Percentiles rank a stretch among this genome's conserved stretches.
Conservation (phyloP, 2,888 invertebrate species). For the Eustalomyia histrio region DNA sequence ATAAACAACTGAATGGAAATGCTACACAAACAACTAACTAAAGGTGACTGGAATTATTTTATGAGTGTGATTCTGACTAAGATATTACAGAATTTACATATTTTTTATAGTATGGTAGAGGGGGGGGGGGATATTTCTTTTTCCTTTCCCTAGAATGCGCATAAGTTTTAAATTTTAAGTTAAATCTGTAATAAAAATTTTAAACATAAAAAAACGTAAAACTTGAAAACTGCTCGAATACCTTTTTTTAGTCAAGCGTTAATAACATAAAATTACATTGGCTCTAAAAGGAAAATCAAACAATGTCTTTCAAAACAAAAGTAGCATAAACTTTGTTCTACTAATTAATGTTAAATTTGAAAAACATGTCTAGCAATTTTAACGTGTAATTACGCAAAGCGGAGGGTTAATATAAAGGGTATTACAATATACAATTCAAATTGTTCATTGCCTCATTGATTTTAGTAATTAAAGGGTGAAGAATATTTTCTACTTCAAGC, state of each 20-base stretch:
- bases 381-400: slow-evolving; percentile 18
- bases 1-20: too few species aligned
- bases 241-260: not conserved
- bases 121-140: too few species aligned
- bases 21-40: too few species aligned
- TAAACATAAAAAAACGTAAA: too few species aligned
- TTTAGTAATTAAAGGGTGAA: not conserved
- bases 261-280: slow-evolving; percentile 20
- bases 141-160: too few species aligned
- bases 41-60: too few species aligned
- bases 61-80: too few species aligned
- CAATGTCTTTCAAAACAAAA: not conserved
- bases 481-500: slow-evolving; percentile 2
- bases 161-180: too few species aligned
- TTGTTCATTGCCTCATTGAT: slow-evolving; percentile 35
- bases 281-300: not conserved
- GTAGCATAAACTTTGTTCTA: slow-evolving; percentile 5
- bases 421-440: not conserved
- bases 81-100: too few species aligned
- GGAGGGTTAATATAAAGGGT: not conserved
- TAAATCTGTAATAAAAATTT: too few species aligned
- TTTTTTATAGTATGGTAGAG: too few species aligned
- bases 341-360: slow-evolving; percentile 36
- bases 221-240: too few species aligned
- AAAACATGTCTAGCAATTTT: slow-evolving; percentile 4